Evolutionary conservation across 2,113 vertebrate genomes (phyloP), one percentile per base, ranked within the genome.

Genomic region (Nipponia nippon): DNA sequence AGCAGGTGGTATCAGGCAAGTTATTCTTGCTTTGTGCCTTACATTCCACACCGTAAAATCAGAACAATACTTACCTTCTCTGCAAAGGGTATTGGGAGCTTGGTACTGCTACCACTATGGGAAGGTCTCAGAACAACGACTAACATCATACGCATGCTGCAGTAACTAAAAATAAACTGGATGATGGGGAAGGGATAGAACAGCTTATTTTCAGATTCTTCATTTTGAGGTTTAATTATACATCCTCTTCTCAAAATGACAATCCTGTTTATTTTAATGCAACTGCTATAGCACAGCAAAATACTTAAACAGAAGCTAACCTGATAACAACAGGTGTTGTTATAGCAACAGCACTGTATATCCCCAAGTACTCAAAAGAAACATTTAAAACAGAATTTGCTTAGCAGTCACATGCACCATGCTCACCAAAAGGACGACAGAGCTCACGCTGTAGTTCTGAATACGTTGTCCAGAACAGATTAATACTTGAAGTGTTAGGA

Each of bases 121-220:
- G 71, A 78, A 92, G 59, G 46, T 59, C 90, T 94, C 88, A 90
- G 88, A 94, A 93, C 83, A 93, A 90, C 63, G 88, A 95, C 86
- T 81, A 86, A 93, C 1, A 0, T 90, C 76, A 83, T 18, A 55
- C 42, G 93, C 80, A 69, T 59, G 59, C 86, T 76, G 86, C 84
- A 88, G 40, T 17, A 50, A 65, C 87, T 94, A 97, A 95, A 96
- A 96, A 97, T 90, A 94, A 91, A 53, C 21, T 55, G 49, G 17
- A 73, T 65, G 20, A 70, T 50, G 70, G 81, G 66, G 65, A 89
- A 96, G 53, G 58, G 70, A 76, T 2, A 80, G 47, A 84, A 63
- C 14, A 83, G n/a, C 83, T 91, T 56, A 58, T 83, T 84, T 91
- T 63, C 87, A 92, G 46, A 58, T 69, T 87, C 44, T 85, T 80